phyloP scores from a whole-genome alignment of 2,888 invertebrate genomes.

The Eulithis prunata region DNA sequence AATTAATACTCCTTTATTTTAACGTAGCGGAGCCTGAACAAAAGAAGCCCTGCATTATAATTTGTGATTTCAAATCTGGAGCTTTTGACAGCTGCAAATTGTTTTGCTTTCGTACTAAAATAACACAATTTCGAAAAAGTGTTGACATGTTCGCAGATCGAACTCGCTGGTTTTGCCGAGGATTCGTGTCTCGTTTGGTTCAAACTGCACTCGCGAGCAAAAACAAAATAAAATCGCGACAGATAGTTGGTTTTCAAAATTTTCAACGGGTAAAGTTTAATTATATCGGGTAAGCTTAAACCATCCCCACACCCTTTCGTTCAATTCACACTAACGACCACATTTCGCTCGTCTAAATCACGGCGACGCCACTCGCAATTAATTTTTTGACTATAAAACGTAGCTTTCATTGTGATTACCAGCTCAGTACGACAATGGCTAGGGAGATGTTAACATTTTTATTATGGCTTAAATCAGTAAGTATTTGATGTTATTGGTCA shows the following conservation, averaged over 20 bases:
- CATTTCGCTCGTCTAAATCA: slow-evolving; percentile 76
- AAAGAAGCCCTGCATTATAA: slow-evolving; percentile 67
- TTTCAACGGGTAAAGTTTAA: slow-evolving; percentile 64
- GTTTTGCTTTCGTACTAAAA: slow-evolving; percentile 33
- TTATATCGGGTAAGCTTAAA: slow-evolving; percentile 68
- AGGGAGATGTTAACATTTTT: slow-evolving; percentile 22
- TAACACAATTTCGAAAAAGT: slow-evolving; percentile 6
- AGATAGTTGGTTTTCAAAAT: slow-evolving; percentile 34
- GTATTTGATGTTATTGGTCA: slow-evolving; percentile 1
- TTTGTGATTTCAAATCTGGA: slow-evolving; percentile 66
- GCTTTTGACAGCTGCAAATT: slow-evolving; percentile 46
- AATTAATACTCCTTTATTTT: slow-evolving; percentile 83
- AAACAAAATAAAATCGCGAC: slow-evolving; percentile 25
- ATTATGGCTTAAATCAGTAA: slow-evolving; percentile 5
- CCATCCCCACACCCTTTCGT: slow-evolving; percentile 66
- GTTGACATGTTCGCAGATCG: slow-evolving; percentile 11
- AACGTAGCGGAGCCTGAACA: slow-evolving; percentile 69
- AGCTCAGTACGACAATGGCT: slow-evolving; percentile 43
- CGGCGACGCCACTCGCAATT: slow-evolving; percentile 75
- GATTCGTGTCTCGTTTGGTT: slow-evolving; percentile 8
- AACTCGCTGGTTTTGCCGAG: slow-evolving; percentile 12
- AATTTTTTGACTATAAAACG: slow-evolving; percentile 71
- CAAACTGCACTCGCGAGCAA: slow-evolving; percentile 16
- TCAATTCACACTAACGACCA: slow-evolving; percentile 77
- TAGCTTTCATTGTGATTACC: slow-evolving; percentile 54